These are phyloP conservation scores for Casuarius casuarius DNA, from an alignment of 2,113 vertebrate genomes.

Conservation along the genomic window DNA sequence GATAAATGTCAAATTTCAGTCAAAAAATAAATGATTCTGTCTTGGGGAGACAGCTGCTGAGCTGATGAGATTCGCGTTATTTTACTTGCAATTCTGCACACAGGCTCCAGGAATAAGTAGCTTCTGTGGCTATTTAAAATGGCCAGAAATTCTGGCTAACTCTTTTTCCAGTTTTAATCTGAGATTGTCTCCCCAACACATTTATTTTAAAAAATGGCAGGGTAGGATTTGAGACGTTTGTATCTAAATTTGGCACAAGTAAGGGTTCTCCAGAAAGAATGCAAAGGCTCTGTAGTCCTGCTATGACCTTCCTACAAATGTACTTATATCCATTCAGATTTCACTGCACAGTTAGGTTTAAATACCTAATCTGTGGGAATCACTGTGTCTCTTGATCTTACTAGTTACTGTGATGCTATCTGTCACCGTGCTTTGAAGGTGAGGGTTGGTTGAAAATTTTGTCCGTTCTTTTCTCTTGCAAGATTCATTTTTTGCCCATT, in stretches of 20 bases:
- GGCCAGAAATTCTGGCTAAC: not conserved
- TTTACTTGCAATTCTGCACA: not conserved
- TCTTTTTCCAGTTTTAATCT: not conserved
- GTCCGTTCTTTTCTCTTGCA: not conserved
- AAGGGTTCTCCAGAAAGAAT: not conserved
- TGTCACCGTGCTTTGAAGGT: not conserved
- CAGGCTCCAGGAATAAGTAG: not conserved
- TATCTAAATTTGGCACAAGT: not conserved
- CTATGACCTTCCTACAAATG: not conserved
- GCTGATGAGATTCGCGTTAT: not conserved
- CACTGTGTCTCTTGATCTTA: too few species aligned
- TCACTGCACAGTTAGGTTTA: not conserved
- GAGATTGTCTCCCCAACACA: accelerated
- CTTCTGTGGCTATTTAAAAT: not conserved
- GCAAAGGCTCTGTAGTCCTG: not conserved
- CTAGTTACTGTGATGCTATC: not conserved
- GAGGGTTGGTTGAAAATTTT: not conserved
- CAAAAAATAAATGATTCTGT: constrained; percentile 19
- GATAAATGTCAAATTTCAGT: constrained; percentile 46
- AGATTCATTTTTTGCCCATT: not conserved
- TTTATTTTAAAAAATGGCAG: not conserved
- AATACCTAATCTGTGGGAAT: too few species aligned
- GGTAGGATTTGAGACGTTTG: not conserved
- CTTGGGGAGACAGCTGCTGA: not conserved
- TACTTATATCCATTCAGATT: not conserved